A percentile compares a stretch with the other conserved stretches of the same genome.
Conservation (phyloP, 2,113 vertebrate species). For the Cromileptes altivelis region DNA sequence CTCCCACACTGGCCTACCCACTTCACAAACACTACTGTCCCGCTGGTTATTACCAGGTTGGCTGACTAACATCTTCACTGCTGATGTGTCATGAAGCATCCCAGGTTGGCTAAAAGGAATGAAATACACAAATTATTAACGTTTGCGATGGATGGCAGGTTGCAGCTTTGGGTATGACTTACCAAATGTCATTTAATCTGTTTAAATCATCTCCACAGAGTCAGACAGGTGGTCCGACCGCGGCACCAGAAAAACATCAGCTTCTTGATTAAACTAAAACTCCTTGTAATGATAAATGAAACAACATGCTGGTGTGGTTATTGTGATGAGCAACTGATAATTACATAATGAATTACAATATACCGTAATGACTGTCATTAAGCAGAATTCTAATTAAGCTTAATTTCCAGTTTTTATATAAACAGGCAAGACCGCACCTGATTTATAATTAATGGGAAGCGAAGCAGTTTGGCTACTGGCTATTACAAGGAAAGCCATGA, state of each 20-base stretch:
- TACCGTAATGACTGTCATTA: slow-evolving; percentile 61
- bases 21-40: slow-evolving; percentile 37
- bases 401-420: slow-evolving; percentile 62
- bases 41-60: slow-evolving; percentile 17
- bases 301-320: slow-evolving; percentile 40
- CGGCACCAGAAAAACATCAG: slow-evolving; percentile 44
- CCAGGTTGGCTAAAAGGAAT: background rate
- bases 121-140: background rate
- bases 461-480: slow-evolving; percentile 40
- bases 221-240: slow-evolving; percentile 32
- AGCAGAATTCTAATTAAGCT: slow-evolving; percentile 61
- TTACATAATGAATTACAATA: slow-evolving; percentile 71
- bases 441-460: slow-evolving; percentile 51
- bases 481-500: background rate
- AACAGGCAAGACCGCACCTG: slow-evolving; percentile 59
- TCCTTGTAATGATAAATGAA: slow-evolving; percentile 62
- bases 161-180: background rate
- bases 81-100: background rate
- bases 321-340: slow-evolving; percentile 48
- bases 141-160: background rate
- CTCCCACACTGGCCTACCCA: slow-evolving; percentile 55
- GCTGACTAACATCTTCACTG: background rate
- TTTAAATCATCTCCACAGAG: background rate
- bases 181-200: background rate
- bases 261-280: slow-evolving; percentile 39